A percentile compares a stretch with the other conserved stretches of the same genome.
These are phyloP conservation scores for Montipora foliosa DNA, from an alignment of 64 coral and sea anemone species.

Conservation along the genomic window DNA sequence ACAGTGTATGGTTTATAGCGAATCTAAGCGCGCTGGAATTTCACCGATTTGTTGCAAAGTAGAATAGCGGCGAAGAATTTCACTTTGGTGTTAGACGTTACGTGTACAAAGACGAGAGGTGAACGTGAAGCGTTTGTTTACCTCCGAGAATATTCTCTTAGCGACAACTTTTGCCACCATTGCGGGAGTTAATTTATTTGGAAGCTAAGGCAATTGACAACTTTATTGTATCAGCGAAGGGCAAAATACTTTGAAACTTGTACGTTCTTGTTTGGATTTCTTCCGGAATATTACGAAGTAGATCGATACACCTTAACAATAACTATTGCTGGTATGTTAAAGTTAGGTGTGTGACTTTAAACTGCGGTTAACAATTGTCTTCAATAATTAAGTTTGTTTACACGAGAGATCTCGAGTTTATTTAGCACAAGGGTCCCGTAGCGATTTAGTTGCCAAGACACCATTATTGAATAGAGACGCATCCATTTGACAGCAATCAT, in stretches of 20 bases:
- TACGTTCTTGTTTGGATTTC: background rate
- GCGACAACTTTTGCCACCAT: constrained; percentile 30
- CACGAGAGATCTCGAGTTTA: constrained; percentile 16
- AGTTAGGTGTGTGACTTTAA: background rate
- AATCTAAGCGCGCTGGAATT: background rate
- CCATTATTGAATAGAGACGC: background rate
- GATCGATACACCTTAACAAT: background rate
- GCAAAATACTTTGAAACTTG: background rate
- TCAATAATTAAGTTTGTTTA: constrained; percentile 76
- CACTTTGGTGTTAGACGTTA: background rate
- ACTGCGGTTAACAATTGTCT: constrained; percentile 52
- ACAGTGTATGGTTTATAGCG: no score
- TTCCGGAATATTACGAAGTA: background rate
- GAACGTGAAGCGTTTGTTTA: constrained; percentile 1
- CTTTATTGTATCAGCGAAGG: background rate
- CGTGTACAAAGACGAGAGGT: background rate
- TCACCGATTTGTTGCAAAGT: background rate
- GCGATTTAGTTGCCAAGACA: constrained; percentile 26
- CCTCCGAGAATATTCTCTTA: background rate
- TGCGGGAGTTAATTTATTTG: background rate
- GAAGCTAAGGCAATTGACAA: background rate
- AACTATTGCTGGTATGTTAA: background rate
- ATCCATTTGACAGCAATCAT: background rate
- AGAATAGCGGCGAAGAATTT: background rate
- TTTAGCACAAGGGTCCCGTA: constrained; percentile 14